Evolutionary conservation across 2,888 invertebrate species (phyloP).

Genomic region (Horisme vitalbata): DNA sequence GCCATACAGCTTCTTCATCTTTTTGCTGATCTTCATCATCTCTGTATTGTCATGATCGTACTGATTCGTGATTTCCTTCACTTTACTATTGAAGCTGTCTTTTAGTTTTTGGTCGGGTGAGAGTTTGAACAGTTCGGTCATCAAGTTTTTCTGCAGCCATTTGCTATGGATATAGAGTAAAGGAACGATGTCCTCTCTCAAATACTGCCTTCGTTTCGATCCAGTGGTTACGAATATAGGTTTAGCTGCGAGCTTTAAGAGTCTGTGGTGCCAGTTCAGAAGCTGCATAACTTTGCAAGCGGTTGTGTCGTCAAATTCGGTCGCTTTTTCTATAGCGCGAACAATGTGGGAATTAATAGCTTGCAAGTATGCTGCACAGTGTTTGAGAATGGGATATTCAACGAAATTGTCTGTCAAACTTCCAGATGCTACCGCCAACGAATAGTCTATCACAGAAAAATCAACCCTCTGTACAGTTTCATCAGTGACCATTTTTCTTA

Average conservation of each 20-base stretch:
- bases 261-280: slow-evolving; percentile 81
- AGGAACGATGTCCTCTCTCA: slow-evolving; percentile 81
- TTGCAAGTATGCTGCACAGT: slow-evolving; percentile 74
- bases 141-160: slow-evolving; percentile 87
- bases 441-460: slow-evolving; percentile 77
- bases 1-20: slow-evolving; percentile 62
- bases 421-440: slow-evolving; percentile 67
- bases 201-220: slow-evolving; percentile 55
- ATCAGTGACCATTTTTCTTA: slow-evolving; percentile 42
- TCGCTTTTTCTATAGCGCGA: slow-evolving; percentile 50
- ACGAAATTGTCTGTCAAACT: slow-evolving; percentile 72
- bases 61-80: slow-evolving; percentile 39
- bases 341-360: slow-evolving; percentile 71
- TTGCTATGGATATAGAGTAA: slow-evolving; percentile 87
- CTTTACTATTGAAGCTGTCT: slow-evolving; percentile 39
- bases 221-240: slow-evolving; percentile 55
- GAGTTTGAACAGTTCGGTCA: slow-evolving; percentile 56
- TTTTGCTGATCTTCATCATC: slow-evolving; percentile 61
- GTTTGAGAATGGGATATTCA: slow-evolving; percentile 79
- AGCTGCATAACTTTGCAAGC: slow-evolving; percentile 70
- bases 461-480: slow-evolving; percentile 34
- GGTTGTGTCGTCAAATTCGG: slow-evolving; percentile 55
- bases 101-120: slow-evolving; percentile 35
- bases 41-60: slow-evolving; percentile 49
- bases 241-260: slow-evolving; percentile 62